These are phyloP conservation scores for Pangasianodon hypophthalmus DNA, from an alignment of 2,113 vertebrate species.

Conservation along the genomic window DNA sequence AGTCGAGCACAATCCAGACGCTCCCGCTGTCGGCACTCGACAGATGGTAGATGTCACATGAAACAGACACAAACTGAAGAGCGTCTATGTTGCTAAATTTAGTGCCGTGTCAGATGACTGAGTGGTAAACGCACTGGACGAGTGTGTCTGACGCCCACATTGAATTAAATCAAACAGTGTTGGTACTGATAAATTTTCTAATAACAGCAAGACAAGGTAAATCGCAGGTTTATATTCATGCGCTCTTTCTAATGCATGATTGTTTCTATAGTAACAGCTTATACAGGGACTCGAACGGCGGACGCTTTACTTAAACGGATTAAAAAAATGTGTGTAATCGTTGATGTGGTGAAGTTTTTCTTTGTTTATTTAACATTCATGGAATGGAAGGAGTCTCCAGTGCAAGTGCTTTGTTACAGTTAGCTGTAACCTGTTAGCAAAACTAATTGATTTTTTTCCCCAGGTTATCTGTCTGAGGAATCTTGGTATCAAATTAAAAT, in stretches of 20 bases:
- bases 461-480: background rate
- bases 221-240: background rate
- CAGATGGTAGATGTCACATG: background rate
- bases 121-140: background rate
- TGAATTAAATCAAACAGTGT: background rate
- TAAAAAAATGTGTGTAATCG: background rate
- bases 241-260: background rate
- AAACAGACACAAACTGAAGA: background rate
- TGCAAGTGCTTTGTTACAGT: background rate
- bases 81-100: background rate
- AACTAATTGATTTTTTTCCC: background rate
- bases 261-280: background rate
- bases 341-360: background rate
- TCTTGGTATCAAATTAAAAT: background rate
- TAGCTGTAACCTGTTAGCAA: background rate
- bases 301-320: background rate
- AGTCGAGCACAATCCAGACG: background rate
- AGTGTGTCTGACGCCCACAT: background rate
- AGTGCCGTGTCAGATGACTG: background rate
- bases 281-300: background rate
- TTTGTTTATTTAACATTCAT: too few species aligned
- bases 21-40: background rate
- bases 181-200: background rate
- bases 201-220: background rate
- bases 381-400: conserved; percentile 11